Conservation (phyloP, 2,797 vertebrate species). For the Rhinoraja longicauda region DNA sequence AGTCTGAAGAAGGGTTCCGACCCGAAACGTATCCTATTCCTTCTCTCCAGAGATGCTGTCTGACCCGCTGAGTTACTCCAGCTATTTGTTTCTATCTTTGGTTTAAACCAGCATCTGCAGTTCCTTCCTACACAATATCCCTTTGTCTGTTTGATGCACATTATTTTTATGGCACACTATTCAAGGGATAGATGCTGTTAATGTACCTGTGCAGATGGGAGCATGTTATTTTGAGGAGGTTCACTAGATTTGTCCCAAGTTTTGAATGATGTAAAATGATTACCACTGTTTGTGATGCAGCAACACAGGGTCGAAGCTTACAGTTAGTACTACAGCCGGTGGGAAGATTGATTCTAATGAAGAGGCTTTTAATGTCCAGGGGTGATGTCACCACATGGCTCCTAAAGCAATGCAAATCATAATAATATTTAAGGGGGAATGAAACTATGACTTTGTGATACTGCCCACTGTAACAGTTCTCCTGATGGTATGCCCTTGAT, state of each 20-base stretch:
- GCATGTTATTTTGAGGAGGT: not conserved
- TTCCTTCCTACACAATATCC: too few species aligned
- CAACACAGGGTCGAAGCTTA: not conserved
- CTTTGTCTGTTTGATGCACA: not conserved
- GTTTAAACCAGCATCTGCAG: too few species aligned
- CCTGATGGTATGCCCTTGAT: not conserved
- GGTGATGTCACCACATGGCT: not conserved
- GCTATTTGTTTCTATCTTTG: too few species aligned
- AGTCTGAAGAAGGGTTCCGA: too few species aligned
- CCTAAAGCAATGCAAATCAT: not conserved
- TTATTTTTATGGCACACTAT: not conserved
- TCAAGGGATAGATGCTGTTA: not conserved
- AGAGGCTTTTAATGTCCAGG: not conserved
- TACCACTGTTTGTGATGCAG: not conserved
- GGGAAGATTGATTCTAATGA: not conserved
- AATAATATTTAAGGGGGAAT: not conserved
- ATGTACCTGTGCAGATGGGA: not conserved
- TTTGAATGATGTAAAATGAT: not conserved
- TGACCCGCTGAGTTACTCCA: too few species aligned
- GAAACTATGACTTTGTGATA: not conserved
- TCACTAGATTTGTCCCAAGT: not conserved
- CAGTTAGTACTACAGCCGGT: not conserved
- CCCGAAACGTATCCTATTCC: too few species aligned
- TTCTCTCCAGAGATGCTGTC: too few species aligned
- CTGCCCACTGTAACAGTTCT: not conserved